phyloP scores from a whole-genome alignment of 2,888 invertebrate genomes.

The Drosophila vallismaia region DNA sequence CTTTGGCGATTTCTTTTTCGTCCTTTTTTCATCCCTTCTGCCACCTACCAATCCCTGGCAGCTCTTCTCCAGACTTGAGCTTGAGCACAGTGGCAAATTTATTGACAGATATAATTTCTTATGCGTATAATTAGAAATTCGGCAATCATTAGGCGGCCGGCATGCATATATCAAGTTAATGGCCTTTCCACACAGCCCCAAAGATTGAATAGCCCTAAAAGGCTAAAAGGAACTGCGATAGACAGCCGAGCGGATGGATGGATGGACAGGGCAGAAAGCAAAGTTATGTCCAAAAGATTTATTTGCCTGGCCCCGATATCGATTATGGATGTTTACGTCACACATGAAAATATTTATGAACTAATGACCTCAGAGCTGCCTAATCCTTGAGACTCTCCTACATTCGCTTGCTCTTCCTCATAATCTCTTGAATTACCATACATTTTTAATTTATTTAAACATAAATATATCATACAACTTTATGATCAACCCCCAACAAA shows the following conservation, averaged over 20 bases:
- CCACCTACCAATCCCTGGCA: constrained; percentile 11
- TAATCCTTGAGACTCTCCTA: not conserved
- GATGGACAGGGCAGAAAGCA: constrained; percentile 15
- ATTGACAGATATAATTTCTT: constrained; percentile 81
- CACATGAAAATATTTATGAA: constrained; percentile 13
- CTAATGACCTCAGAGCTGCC: constrained; percentile 13
- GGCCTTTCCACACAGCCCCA: constrained; percentile 63
- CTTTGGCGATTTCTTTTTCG: constrained; percentile 71
- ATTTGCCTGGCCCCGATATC: constrained; percentile 25
- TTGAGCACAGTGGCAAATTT: constrained; percentile 76
- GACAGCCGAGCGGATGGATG: constrained; percentile 32
- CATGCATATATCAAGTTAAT: constrained; percentile 75
- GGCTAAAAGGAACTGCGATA: constrained; percentile 32
- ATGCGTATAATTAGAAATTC: constrained; percentile 80
- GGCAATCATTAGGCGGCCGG: constrained; percentile 74
- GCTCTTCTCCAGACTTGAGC: not conserved
- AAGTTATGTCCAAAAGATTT: constrained; percentile 36
- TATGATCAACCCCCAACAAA: constrained; percentile 12
- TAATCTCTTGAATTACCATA: not conserved
- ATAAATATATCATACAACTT: constrained; percentile 6
- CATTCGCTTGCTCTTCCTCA: not conserved
- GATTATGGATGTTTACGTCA: constrained; percentile 25
- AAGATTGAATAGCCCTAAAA: constrained; percentile 54
- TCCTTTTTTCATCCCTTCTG: constrained; percentile 51
- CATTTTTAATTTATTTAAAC: not conserved